Percentiles rank a stretch among this genome's conserved stretches.
Evolutionary conservation across 37 sponge, comb jelly and placozoan genomes (phyloP).

Genomic region (Eunapius fragilis): DNA sequence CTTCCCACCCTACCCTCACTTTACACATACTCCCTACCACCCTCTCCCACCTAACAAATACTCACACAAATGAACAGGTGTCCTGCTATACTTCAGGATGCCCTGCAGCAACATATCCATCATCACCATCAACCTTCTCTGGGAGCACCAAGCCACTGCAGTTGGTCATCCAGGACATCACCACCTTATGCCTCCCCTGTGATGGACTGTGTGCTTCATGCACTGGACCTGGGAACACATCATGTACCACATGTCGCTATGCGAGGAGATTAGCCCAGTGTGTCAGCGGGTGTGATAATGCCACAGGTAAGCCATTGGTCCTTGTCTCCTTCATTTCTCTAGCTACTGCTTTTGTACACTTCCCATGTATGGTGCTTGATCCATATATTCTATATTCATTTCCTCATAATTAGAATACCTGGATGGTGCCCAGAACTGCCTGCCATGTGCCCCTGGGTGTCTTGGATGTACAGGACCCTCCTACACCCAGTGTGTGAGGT

Average conservation of each 20-base stretch:
- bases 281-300: slow-evolving; percentile 2
- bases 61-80: slow-evolving; percentile 14
- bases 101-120: slow-evolving; percentile 11
- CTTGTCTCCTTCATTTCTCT: too few relatives aligned
- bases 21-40: too few relatives aligned
- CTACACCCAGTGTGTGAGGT: slow-evolving; percentile 17
- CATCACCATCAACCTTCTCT: not conserved
- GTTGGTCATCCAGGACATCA: not conserved
- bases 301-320: not conserved
- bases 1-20: too few relatives aligned
- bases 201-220: slow-evolving; percentile 41
- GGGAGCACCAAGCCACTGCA: not conserved
- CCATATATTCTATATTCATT: not conserved
- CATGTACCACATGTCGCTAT: not conserved
- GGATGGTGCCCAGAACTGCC: slow-evolving; percentile 7
- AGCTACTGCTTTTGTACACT: not conserved
- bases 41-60: too few relatives aligned
- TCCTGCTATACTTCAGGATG: slow-evolving; percentile 8
- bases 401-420: slow-evolving; percentile 23
- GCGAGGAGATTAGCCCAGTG: not conserved
- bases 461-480: slow-evolving; percentile 40
- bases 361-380: too few relatives aligned
- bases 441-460: slow-evolving; percentile 23
- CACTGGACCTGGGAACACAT: not conserved
- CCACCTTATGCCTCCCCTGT: slow-evolving; percentile 40